Percentiles rank a stretch among this genome's conserved stretches.
These are phyloP conservation scores for Lerema accius DNA, from an alignment of 1,140 invertebrate genomes.

Conservation along the genomic window DNA sequence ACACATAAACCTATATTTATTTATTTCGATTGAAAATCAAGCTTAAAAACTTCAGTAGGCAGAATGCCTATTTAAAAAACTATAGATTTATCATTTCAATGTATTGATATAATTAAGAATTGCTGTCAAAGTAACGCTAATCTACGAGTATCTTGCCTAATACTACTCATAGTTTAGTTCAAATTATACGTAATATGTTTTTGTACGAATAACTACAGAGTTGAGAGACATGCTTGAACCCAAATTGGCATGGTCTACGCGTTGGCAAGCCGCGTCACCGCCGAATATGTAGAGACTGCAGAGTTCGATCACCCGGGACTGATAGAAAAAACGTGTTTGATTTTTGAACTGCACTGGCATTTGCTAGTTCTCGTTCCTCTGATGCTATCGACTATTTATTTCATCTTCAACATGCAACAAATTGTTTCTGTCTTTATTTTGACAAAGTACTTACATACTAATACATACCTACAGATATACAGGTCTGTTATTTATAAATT, in stretches of 20 bases:
- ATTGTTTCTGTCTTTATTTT: neutral
- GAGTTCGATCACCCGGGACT: constrained; percentile 52
- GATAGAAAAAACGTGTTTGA: constrained; percentile 52
- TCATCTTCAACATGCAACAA: neutral
- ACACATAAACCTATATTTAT: no score
- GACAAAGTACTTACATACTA: neutral
- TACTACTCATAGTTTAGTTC: no score
- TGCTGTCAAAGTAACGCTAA: no score
- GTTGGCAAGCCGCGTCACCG: constrained; percentile 34
- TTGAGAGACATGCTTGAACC: constrained; percentile 14
- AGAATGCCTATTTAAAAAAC: no score
- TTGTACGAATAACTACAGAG: no score
- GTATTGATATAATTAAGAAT: no score
- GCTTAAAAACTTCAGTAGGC: no score
- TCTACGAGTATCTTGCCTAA: no score
- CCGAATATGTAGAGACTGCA: constrained; percentile 36
- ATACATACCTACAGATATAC: neutral
- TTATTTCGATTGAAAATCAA: no score
- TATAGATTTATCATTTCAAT: no score
- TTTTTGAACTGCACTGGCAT: constrained; percentile 43
- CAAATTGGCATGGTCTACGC: constrained; percentile 34
- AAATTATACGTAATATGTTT: no score
- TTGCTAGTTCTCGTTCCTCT: constrained; percentile 39
- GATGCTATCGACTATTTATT: constrained; percentile 2
- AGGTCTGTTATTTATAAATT: neutral